phyloP scores from a whole-genome alignment of 1,140 invertebrate species.

The Heliconius hermathena region DNA sequence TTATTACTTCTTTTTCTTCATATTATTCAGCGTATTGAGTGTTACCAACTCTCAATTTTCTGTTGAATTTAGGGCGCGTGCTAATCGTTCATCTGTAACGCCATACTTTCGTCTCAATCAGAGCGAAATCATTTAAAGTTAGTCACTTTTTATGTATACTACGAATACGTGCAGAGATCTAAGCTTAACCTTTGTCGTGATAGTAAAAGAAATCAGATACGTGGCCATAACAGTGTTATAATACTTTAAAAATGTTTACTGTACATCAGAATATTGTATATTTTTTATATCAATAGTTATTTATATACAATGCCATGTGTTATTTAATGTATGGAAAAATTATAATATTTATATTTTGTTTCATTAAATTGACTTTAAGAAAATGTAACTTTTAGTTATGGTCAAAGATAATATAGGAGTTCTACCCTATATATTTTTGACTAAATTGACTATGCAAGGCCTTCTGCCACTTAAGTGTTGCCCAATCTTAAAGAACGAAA shows the following conservation, averaged over 20 bases:
- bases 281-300: no score
- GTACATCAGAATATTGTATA: no score
- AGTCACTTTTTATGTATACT: background rate
- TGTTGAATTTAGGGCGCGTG: background rate
- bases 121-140: constrained; percentile 4
- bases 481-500: no score
- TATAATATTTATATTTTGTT: no score
- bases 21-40: background rate
- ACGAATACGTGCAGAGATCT: background rate
- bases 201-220: background rate
- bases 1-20: no score
- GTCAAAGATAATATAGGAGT: no score
- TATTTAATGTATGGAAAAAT: no score
- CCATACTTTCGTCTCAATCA: constrained; percentile 1
- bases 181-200: background rate
- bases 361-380: no score
- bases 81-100: constrained; percentile 5
- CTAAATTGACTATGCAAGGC: background rate
- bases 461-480: no score
- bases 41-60: background rate
- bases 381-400: no score
- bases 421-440: background rate
- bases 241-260: background rate
- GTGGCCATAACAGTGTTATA: background rate
- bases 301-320: no score